Conservation (phyloP, 2,888 invertebrate species). For the Muscina levida region DNA sequence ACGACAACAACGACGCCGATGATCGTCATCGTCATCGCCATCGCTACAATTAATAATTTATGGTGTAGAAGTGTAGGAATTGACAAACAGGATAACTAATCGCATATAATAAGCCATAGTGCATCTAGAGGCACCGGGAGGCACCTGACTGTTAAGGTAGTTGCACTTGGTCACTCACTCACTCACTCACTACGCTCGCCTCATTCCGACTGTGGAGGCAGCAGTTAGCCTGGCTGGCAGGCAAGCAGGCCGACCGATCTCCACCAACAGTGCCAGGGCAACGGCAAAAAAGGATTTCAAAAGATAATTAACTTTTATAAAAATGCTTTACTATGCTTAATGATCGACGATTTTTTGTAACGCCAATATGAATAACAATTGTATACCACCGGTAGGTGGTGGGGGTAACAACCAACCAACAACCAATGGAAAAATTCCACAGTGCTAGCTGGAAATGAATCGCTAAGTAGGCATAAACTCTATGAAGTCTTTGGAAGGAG, state of each 20-base stretch:
- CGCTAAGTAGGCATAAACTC: slow-evolving; percentile 17
- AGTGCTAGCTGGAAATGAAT: slow-evolving; percentile 28
- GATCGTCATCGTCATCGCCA: slow-evolving; percentile 52
- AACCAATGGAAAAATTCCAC: slow-evolving; percentile 47
- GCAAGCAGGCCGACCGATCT: background rate
- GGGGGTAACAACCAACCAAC: no score
- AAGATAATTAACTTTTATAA: slow-evolving; percentile 67
- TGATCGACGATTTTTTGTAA: slow-evolving; percentile 66
- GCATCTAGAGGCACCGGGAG: slow-evolving; percentile 29
- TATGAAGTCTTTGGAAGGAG: background rate
- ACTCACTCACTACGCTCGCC: background rate
- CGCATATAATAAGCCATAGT: slow-evolving; percentile 59
- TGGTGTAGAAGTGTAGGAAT: slow-evolving; percentile 66
- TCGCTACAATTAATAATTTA: slow-evolving; percentile 66
- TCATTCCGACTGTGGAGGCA: no score
- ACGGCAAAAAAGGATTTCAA: slow-evolving; percentile 52
- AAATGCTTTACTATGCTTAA: slow-evolving; percentile 65
- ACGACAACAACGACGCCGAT: background rate
- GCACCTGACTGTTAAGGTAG: slow-evolving; percentile 65
- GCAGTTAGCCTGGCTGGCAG: background rate
- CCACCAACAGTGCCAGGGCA: background rate
- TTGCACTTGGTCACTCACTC: slow-evolving; percentile 18
- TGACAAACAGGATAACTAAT: slow-evolving; percentile 67
- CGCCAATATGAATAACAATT: slow-evolving; percentile 66
- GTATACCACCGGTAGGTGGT: background rate